These are phyloP conservation scores for Hystrix brachyura DNA, from an alignment of 2,113 vertebrate genomes.

Conservation along the genomic window DNA sequence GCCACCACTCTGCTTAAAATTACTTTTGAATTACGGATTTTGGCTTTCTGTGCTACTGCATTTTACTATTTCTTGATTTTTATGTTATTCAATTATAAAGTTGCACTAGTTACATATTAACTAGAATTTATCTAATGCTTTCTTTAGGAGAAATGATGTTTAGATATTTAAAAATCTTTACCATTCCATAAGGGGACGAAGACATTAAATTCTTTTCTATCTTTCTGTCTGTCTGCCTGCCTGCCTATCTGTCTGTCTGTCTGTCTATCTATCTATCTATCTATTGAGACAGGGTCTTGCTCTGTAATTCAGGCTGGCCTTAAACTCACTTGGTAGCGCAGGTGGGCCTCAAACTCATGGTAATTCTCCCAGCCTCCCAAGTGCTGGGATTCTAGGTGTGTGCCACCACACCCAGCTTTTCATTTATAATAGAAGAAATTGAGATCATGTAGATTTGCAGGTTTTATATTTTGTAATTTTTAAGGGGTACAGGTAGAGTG, in stretches of 20 bases:
- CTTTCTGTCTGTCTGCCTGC: no score
- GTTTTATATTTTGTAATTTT: neutral
- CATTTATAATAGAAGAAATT: conserved; percentile 45
- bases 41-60: neutral
- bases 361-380: no score
- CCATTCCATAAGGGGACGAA: neutral
- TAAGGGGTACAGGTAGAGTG: neutral
- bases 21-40: neutral
- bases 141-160: neutral
- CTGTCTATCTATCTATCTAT: no score
- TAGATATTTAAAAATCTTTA: neutral
- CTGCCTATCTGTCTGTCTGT: no score
- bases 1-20: neutral
- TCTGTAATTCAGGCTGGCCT: no score
- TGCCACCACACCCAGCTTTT: neutral
- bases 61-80: conserved; percentile 49
- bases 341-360: no score
- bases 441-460: neutral
- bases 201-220: neutral
- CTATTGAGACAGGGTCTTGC: no score
- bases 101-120: conserved; percentile 1
- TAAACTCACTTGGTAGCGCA: no score
- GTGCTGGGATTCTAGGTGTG: no score
- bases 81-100: conserved; percentile 28
- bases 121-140: conserved; percentile 5